Evolutionary conservation across 2,113 vertebrate species (phyloP), one percentile per base, ranked within the genome.

Genomic region (Ranitomeya imitator): DNA sequence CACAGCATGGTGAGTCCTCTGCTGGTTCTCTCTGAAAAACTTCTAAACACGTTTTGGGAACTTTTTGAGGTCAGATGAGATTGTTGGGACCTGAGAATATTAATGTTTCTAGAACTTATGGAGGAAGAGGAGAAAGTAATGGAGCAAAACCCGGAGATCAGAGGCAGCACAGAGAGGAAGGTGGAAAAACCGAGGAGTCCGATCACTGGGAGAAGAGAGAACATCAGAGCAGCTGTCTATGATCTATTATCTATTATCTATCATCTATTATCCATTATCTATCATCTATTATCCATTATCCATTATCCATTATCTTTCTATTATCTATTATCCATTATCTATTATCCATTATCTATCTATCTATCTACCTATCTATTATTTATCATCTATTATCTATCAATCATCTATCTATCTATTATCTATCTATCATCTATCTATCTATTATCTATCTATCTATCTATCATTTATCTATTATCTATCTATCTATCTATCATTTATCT

Each of bases 1-100:
- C 71, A n/a, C 61, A 83, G 8, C 81, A 83, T 83, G 81, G 81
- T 83, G 59, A 83, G 81, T 83, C 4, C 45, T 23, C 52, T 23
- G 77, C 77, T 23, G 51, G 21, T 18, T 14, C 11, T 5, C 45
- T 52, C 18, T 21, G 8, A 16, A 21, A 3, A 2, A 10, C 37
- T 76, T 76, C 16, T 1, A 8, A 8, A 52, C 8, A 51, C 45
- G 37, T 76, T 76, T 76, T 51, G 10, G 73, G 15, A 52, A 76
- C 10, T 76, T 76, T 76, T 51, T 76, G 31, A 52, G 37, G 14
- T 6, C 26, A 26, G 67, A 71, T 71, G 67, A 11, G 73, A 76
- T 76, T 9, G 73, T 2, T 52, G 16, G 18, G 45, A 76, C 12
- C 5, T 15, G 45, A 18, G 69, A 37, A 31, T 71, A 23, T 23